Evolutionary conservation across 2,888 invertebrate species (phyloP).

Genomic region (Digitonthophagus gazella): DNA sequence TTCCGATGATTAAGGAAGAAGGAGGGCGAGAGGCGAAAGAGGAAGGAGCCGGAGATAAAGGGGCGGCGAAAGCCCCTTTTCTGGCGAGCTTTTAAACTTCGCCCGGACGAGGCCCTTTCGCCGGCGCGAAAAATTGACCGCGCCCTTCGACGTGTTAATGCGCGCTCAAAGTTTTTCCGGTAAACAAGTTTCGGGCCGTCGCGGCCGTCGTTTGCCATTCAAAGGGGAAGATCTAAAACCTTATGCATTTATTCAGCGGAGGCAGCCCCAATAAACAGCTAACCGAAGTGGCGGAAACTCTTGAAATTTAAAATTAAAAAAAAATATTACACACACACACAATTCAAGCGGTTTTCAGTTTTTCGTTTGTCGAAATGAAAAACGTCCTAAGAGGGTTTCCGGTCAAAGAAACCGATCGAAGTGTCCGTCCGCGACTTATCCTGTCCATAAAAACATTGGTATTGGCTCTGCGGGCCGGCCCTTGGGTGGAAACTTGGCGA

Average conservation of each 20-base stretch:
- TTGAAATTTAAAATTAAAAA: not conserved
- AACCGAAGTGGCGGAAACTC: not conserved
- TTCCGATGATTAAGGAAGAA: not conserved
- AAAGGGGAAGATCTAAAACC: not conserved
- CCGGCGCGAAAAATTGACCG: not conserved
- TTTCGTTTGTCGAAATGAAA: not conserved
- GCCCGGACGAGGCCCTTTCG: not conserved
- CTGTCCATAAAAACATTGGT: not conserved
- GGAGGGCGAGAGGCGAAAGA: not conserved
- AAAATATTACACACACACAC: not conserved
- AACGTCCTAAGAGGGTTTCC: not conserved
- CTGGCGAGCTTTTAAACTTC: not conserved
- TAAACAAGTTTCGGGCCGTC: not conserved
- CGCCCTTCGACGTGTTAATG: not conserved
- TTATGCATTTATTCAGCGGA: not conserved
- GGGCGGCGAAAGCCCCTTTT: not conserved
- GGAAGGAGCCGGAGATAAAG: not conserved
- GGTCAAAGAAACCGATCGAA: not conserved
- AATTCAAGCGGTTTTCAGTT: not conserved
- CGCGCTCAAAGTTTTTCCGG: not conserved
- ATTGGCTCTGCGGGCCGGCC: not conserved
- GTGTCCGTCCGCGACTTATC: not conserved
- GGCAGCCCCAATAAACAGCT: not conserved
- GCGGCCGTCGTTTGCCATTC: not conserved
- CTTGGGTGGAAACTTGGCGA: not conserved